Percentiles rank a stretch among this genome's conserved stretches.
These are phyloP conservation scores for Trachelus stipa DNA, from an alignment of 2,888 invertebrate species.

Conservation along the genomic window DNA sequence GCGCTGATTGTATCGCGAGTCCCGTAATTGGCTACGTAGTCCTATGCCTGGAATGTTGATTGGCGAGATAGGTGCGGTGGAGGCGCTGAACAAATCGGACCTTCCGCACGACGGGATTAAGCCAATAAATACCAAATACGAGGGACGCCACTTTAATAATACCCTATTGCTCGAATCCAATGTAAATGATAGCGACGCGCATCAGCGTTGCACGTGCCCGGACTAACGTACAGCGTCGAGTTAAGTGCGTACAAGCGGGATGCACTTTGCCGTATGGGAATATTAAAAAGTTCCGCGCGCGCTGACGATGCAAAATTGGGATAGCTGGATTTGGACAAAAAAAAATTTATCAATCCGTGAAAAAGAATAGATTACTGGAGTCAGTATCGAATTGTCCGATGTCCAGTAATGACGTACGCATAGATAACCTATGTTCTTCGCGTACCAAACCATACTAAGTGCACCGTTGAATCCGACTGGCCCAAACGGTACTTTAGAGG, in stretches of 20 bases:
- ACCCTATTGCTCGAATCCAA: not conserved
- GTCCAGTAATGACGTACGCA: not conserved
- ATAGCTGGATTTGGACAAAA: not conserved
- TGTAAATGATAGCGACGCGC: not conserved
- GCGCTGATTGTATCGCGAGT: constrained; percentile 50
- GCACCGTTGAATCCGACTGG: not conserved
- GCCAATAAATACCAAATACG: constrained; percentile 47
- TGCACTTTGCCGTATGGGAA: not conserved
- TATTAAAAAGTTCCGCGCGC: not conserved
- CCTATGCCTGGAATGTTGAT: constrained; percentile 58
- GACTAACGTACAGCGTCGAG: not conserved
- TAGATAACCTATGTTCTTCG: not conserved
- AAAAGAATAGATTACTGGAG: not conserved
- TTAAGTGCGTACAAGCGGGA: not conserved
- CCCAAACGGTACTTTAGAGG: not conserved
- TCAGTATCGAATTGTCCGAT: not conserved
- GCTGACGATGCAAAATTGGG: not conserved
- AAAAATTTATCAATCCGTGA: not conserved
- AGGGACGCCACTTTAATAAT: constrained; percentile 7
- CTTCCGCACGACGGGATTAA: constrained; percentile 31
- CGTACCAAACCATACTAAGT: constrained; percentile 7
- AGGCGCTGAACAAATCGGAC: constrained; percentile 38
- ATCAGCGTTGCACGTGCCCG: not conserved
- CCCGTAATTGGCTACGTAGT: constrained; percentile 53
- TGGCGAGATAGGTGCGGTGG: constrained; percentile 47